These are phyloP conservation scores for Hylia prasina DNA, from an alignment of 2,113 vertebrate genomes.

Conservation along the genomic window DNA sequence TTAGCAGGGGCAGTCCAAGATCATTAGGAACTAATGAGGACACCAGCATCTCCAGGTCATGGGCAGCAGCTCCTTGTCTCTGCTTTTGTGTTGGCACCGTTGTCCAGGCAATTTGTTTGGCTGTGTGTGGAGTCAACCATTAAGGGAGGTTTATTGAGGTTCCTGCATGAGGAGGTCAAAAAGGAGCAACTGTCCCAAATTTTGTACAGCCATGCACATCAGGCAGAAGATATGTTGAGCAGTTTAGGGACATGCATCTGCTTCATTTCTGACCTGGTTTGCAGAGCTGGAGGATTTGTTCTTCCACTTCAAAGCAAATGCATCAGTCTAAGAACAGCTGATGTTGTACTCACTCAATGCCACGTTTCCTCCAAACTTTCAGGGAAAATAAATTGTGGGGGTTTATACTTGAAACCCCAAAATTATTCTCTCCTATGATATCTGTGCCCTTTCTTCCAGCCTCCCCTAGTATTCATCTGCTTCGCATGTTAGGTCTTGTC, in stretches of 20 bases:
- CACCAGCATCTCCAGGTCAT: constrained; percentile 33
- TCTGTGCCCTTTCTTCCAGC: not conserved
- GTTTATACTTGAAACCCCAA: not conserved
- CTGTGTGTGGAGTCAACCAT: not conserved
- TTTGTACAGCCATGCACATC: not conserved
- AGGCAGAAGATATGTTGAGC: not conserved
- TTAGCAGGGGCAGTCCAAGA: constrained; percentile 28
- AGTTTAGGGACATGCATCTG: not conserved
- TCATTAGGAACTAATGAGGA: constrained; percentile 39
- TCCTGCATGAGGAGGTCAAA: not conserved
- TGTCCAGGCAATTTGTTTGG: not conserved
- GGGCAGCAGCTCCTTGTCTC: not conserved
- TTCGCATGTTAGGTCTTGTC: not conserved
- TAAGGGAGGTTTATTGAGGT: not conserved
- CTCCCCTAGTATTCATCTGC: not conserved
- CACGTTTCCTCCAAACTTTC: not conserved
- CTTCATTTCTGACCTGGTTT: not conserved
- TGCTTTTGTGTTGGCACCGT: not conserved
- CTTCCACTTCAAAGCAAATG: fast-evolving
- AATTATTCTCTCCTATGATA: not conserved
- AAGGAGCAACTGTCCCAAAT: not conserved
- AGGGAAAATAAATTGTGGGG: not conserved
- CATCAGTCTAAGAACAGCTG: not conserved
- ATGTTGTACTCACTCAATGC: not conserved
- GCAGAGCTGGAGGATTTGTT: not conserved